phyloP scores from a whole-genome alignment of 2,888 invertebrate genomes.

The Acanthosepion esculentum region DNA sequence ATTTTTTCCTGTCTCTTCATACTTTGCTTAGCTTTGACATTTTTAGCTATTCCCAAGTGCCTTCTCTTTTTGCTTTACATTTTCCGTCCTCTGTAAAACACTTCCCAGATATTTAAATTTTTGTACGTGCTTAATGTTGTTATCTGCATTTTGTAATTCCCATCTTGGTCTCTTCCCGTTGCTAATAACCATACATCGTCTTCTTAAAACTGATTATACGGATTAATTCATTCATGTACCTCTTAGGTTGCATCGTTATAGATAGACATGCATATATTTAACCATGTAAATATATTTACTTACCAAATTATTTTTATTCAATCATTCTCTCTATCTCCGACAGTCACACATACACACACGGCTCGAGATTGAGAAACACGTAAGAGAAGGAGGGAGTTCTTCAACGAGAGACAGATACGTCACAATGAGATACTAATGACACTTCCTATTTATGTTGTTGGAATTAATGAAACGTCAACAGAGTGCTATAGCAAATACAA shows the following conservation, averaged over 20 bases:
- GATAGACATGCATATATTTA: too few species aligned
- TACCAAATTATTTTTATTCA: background rate
- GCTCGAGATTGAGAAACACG: background rate
- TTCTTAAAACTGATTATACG: too few species aligned
- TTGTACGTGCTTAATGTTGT: too few species aligned
- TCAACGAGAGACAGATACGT: background rate
- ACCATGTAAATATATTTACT: background rate
- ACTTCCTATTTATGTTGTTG: background rate
- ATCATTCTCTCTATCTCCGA: background rate
- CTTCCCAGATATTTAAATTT: too few species aligned
- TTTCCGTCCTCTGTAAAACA: too few species aligned
- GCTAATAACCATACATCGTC: too few species aligned
- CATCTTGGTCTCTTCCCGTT: too few species aligned
- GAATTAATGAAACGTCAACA: constrained; percentile 33
- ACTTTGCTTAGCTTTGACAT: too few species aligned
- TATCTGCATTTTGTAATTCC: too few species aligned
- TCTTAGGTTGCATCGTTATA: background rate
- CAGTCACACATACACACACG: background rate
- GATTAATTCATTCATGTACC: background rate
- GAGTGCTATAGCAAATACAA: background rate
- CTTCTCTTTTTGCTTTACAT: too few species aligned
- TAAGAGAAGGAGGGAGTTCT: background rate
- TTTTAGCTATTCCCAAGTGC: too few species aligned
- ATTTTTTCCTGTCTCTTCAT: too few species aligned
- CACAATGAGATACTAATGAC: constrained; percentile 13